A percentile compares a stretch with the other conserved stretches of the same genome.
These are phyloP conservation scores for Heliocidaris erythrogramma DNA, from an alignment of 35 echinoderm and acorn worm species.

Conservation along the genomic window DNA sequence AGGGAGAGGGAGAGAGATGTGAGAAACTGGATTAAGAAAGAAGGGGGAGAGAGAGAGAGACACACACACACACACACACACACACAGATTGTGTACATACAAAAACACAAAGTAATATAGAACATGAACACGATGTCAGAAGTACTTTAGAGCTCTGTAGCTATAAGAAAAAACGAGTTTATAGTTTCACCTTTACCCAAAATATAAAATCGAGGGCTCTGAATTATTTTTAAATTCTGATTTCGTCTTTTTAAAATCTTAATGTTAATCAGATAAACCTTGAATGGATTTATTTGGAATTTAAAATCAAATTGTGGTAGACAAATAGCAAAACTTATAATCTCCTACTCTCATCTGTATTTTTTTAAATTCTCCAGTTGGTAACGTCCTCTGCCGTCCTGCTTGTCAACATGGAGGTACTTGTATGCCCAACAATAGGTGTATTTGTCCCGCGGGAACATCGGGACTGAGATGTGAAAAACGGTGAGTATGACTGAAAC, in stretches of 20 bases:
- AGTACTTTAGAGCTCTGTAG: too few relatives aligned
- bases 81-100: too few relatives aligned
- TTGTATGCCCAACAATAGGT: conserved; percentile 77
- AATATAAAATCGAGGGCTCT: too few relatives aligned
- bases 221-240: too few relatives aligned
- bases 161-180: too few relatives aligned
- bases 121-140: too few relatives aligned
- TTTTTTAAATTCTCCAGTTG: conserved; percentile 9
- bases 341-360: neutral
- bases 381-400: conserved; percentile 52
- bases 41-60: neutral
- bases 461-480: conserved; percentile 81
- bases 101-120: too few relatives aligned
- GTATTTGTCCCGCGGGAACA: conserved; percentile 79
- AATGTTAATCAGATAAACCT: neutral
- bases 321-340: neutral
- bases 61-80: too few relatives aligned
- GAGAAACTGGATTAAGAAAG: neutral
- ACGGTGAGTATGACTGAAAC: conserved; percentile 53
- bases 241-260: too few relatives aligned
- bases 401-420: conserved; percentile 80
- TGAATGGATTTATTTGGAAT: neutral
- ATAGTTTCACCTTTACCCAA: too few relatives aligned
- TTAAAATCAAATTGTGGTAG: neutral
- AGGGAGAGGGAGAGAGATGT: neutral